Evolutionary conservation across 2,797 vertebrate species (phyloP), one percentile per base, ranked within the genome.

Genomic region (Sebastes hopkinsi): DNA sequence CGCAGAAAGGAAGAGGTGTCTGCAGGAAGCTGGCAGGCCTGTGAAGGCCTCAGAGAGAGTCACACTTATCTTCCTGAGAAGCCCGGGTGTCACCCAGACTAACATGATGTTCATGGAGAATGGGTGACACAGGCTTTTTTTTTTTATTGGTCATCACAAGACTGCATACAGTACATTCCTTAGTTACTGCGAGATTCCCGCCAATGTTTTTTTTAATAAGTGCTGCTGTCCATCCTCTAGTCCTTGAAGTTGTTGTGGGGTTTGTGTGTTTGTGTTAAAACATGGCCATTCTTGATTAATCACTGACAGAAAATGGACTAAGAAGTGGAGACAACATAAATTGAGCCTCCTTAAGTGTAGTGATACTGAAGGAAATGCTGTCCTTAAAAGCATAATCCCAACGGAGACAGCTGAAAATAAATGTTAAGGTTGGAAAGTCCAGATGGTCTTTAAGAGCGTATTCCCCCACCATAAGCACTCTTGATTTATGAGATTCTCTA

Each of bases 401-500:
- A 91, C 89, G 94, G 91, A 95, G 87, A 83, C 74, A 91, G 92
- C 96, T 89, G 92, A 95, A 96, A 97, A 97, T 97, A 97, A 97
- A 97, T 96, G 96, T 96, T 94, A 92, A 96, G 96, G 96, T 97
- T 97, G 97, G 96, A 96, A 97, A 97, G 97, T 97, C 97, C 97
- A 98, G 97, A 98, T 97, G 97, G 96, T 97, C 96, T 97, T 97
- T 97, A 97, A 89, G 95, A 96, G 95, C 91, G 93, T 96, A 96
- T 96, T 84, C 89, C 96, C 95, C 89, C 68, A 3, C 96, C 96
- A 96, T 97, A 97, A 98, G 97, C 95, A 96, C 88, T 90, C 89
- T 90, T 98, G 97, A 99, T 99, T 99, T 98, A 99, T 98, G 97
- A 94, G 95, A 95, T 95, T 95, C 95, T 96, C 97, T 98, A 98